Evolutionary conservation across 92 coral and sea anemone genomes (phyloP).

Genomic region (Pocillopora grandis): DNA sequence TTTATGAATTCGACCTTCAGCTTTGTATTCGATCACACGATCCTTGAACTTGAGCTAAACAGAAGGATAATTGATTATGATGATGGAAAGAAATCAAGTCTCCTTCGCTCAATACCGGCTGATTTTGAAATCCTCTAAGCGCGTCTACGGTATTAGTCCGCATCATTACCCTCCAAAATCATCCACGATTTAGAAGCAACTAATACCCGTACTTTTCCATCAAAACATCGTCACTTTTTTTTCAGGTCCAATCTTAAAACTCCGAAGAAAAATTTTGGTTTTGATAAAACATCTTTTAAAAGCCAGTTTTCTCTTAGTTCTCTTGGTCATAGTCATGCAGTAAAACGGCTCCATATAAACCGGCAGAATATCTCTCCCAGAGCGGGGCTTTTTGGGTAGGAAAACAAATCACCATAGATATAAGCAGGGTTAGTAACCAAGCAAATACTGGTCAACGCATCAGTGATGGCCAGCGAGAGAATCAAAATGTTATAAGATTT

Average conservation of each 20-base stretch:
- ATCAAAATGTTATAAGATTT: slow-evolving; percentile 30
- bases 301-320: too few species aligned
- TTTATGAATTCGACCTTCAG: slow-evolving; percentile 35
- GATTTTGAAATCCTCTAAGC: too few species aligned
- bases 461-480: slow-evolving; percentile 27
- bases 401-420: slow-evolving; percentile 18
- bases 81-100: background rate
- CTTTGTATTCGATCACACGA: slow-evolving; percentile 47
- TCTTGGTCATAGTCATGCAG: too few species aligned
- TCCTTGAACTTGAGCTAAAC: slow-evolving; percentile 43
- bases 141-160: too few species aligned
- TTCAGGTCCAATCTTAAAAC: background rate
- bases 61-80: background rate
- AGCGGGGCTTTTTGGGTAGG: slow-evolving; percentile 15
- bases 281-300: background rate
- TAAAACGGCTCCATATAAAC: slow-evolving; percentile 58
- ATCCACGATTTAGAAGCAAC: too few species aligned
- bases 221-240: too few species aligned
- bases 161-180: too few species aligned
- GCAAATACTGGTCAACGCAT: slow-evolving; percentile 15
- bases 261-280: background rate
- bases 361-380: slow-evolving; percentile 72
- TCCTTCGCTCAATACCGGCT: too few species aligned
- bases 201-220: too few species aligned
- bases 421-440: slow-evolving; percentile 34